A percentile compares a stretch with the other conserved stretches of the same genome.
Conservation (phyloP, 2,888 invertebrate species). For the Acleris holmiana region DNA sequence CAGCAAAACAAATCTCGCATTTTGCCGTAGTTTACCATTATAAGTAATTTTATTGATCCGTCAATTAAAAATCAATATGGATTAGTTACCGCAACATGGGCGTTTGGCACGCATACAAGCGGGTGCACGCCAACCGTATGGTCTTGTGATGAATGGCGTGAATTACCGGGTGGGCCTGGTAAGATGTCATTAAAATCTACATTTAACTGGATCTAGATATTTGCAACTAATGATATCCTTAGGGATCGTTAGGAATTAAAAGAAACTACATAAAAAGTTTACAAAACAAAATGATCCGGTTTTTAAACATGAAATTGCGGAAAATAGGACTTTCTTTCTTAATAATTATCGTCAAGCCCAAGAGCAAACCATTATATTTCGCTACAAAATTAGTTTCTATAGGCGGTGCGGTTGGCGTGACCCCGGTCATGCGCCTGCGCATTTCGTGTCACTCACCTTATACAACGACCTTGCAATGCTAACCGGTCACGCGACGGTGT, state of each 20-base stretch:
- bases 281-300: no score
- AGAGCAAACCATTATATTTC: no score
- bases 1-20: slow-evolving; percentile 41
- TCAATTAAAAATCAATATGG: slow-evolving; percentile 66
- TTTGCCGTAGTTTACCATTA: slow-evolving; percentile 44
- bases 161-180: not conserved
- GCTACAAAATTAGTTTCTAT: not conserved
- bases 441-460: slow-evolving; percentile 74
- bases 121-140: slow-evolving; percentile 22
- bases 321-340: no score
- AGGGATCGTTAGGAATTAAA: no score
- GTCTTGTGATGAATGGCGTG: not conserved
- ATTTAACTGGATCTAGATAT: no score
- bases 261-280: no score
- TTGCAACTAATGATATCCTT: no score
- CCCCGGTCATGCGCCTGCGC: slow-evolving; percentile 49
- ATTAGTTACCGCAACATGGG: slow-evolving; percentile 61
- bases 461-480: slow-evolving; percentile 82
- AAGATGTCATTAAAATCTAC: no score
- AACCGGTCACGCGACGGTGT: slow-evolving; percentile 73
- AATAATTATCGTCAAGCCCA: no score
- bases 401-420: not conserved
- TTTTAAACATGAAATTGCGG: no score
- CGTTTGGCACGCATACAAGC: slow-evolving; percentile 66
- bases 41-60: slow-evolving; percentile 55